Base-by-base conservation (phyloP, 1,140 invertebrate species). In the Calosoma granatense region DNA sequence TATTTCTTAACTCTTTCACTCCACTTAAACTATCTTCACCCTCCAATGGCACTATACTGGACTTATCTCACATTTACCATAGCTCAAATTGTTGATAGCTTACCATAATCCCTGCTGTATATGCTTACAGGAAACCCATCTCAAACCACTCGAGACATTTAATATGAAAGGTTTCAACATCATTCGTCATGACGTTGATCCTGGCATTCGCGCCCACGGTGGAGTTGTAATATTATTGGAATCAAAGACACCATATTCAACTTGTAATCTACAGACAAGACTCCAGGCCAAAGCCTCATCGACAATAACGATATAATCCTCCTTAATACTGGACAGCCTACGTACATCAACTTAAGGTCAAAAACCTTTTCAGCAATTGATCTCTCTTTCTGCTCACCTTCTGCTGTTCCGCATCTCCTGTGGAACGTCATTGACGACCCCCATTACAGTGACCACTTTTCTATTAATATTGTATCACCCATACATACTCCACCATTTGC, bases 401-500 rank as follows among this genome's bases (percentile, higher is more conserved):
- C 6, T 12, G 9, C 17, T 4, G 41, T 17, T 12, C 9, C 41
- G 4, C 41, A 47, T 12, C 41, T 47, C 3, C 6, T 4, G 3
- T 47, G 41, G 41, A 17, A 47, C 4, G 15, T 17, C 4, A 4
- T 47, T 11, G 9, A 9, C 9, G 41, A 47, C 17, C 6, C 41
- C 4, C 17, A 47, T 47, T 9, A 4, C 9, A 47, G 15, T 47
- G 6, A 47, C 17, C 41, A 47, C 17, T 11, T 47, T 4, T 17
- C 41, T 12, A 47, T n/a, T n/a, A n/a, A n/a, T n/a, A n/a, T n/a
- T n/a, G n/a, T 47, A 47, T 47, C 41, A 36, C 41, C 17, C 41
- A 11, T 17, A 11, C 41, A 47, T 47, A 47, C 15, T 47, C 6
- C 41, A 47, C 9, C 41, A 9, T 17, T 17, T 11, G 17, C 41